phyloP scores from a whole-genome alignment of 2,113 vertebrate species.

The Macquaria ambigua region DNA sequence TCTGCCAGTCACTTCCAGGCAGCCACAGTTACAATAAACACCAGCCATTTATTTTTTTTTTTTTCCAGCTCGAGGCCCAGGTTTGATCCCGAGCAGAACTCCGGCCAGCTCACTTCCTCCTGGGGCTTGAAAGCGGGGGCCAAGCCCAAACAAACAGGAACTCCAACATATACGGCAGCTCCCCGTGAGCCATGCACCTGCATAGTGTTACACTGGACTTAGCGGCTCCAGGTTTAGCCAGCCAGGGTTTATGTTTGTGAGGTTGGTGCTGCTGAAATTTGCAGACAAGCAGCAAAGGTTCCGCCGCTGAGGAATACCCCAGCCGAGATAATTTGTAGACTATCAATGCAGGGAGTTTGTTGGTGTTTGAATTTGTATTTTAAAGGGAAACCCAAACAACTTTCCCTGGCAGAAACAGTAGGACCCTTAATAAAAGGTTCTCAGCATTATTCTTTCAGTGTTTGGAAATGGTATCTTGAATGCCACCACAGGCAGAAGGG shows the following conservation, averaged over 20 bases:
- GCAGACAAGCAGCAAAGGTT: slow-evolving; percentile 8
- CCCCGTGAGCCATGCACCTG: slow-evolving; percentile 85
- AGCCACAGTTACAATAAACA: slow-evolving; percentile 86
- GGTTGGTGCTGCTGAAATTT: slow-evolving; percentile 17
- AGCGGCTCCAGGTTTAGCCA: slow-evolving; percentile 38
- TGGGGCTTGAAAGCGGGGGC: slow-evolving; percentile 83
- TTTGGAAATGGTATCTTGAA: neutral
- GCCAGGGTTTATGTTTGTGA: slow-evolving; percentile 32
- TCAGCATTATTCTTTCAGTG: neutral
- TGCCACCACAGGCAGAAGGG: neutral
- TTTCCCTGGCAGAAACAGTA: neutral
- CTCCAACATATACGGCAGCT: slow-evolving; percentile 78
- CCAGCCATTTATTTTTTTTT: slow-evolving; percentile 21
- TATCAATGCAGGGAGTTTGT: neutral
- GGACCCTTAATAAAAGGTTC: neutral
- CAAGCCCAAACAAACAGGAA: slow-evolving; percentile 92
- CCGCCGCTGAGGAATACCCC: neutral
- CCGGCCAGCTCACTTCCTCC: slow-evolving; percentile 86
- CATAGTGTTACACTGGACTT: slow-evolving; percentile 85
- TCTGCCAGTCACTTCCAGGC: slow-evolving; percentile 85
- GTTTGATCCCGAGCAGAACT: slow-evolving; percentile 93
- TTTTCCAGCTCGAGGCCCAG: slow-evolving; percentile 47
- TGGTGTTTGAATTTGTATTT: neutral
- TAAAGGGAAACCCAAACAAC: neutral
- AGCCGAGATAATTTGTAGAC: neutral